Evolutionary conservation across 2,888 invertebrate genomes (phyloP).

Genomic region (Conistra vaccinii): DNA sequence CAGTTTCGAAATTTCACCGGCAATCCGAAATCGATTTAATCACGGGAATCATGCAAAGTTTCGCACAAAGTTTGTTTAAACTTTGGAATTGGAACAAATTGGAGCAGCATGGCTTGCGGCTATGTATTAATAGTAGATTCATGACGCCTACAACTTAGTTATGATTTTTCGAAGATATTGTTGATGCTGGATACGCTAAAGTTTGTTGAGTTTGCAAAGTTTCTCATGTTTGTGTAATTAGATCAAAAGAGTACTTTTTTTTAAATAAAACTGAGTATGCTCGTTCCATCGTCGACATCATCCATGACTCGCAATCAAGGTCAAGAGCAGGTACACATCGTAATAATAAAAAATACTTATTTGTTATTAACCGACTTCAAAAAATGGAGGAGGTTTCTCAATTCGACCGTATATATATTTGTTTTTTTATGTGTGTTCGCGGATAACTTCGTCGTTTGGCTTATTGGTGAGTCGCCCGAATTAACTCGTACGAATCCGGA

Average conservation of each 20-base stretch:
- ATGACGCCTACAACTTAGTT: slow-evolving; percentile 80
- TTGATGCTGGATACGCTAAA: slow-evolving; percentile 54
- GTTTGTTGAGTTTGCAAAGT: not conserved
- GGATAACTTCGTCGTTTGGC: too few species aligned
- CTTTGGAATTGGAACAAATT: slow-evolving; percentile 88
- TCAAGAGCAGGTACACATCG: not conserved
- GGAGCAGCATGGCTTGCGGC: slow-evolving; percentile 86
- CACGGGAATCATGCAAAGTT: slow-evolving; percentile 89
- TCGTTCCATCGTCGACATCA: not conserved
- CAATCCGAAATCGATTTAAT: slow-evolving; percentile 90
- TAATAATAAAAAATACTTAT: not conserved
- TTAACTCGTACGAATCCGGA: too few species aligned
- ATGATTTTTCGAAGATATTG: slow-evolving; percentile 71
- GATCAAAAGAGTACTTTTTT: not conserved
- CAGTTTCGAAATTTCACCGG: slow-evolving; percentile 86
- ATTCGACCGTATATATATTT: too few species aligned
- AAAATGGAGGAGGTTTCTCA: too few species aligned
- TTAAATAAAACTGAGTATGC: not conserved
- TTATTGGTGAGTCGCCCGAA: too few species aligned
- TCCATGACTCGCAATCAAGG: not conserved
- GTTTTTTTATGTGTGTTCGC: too few species aligned
- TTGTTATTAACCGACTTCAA: too few species aligned
- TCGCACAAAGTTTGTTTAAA: slow-evolving; percentile 86
- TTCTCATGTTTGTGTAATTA: not conserved
- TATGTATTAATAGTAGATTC: slow-evolving; percentile 87